These are phyloP conservation scores for Listronotus bonariensis DNA, from an alignment of 1,140 invertebrate genomes.

Conservation along the genomic window DNA sequence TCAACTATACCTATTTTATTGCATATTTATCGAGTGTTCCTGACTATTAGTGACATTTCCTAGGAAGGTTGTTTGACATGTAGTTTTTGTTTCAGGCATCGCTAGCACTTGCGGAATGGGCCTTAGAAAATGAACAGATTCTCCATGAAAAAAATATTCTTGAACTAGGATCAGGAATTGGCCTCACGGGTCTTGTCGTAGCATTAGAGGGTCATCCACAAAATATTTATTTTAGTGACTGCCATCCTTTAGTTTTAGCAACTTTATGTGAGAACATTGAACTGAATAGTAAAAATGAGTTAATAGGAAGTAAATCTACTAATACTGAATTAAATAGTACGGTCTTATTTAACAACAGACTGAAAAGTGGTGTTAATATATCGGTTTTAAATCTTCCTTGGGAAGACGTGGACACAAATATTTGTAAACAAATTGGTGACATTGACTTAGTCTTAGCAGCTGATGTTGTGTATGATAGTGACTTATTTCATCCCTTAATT, in stretches of 20 bases:
- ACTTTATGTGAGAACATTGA: slow-evolving; percentile 57
- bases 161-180: slow-evolving; percentile 64
- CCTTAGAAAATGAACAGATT: slow-evolving; percentile 53
- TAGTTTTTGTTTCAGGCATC: slow-evolving; percentile 52
- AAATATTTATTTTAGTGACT: slow-evolving; percentile 61
- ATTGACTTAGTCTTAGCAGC: slow-evolving; percentile 61
- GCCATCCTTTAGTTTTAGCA: slow-evolving; percentile 59
- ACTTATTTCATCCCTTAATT: slow-evolving; percentile 55
- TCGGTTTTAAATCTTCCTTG: slow-evolving; percentile 58
- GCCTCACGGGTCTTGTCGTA: slow-evolving; percentile 60
- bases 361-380: slow-evolving; percentile 39
- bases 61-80: background rate
- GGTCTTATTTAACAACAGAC: slow-evolving; percentile 1
- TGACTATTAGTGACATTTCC: no score
- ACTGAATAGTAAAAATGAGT: slow-evolving; percentile 50
- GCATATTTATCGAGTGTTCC: no score
- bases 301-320: background rate
- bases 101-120: slow-evolving; percentile 61
- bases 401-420: slow-evolving; percentile 56
- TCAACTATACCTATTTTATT: no score
- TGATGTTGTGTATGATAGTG: slow-evolving; percentile 61
- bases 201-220: slow-evolving; percentile 57
- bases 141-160: slow-evolving; percentile 58
- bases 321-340: background rate
- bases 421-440: slow-evolving; percentile 36